Evolutionary conservation across 2,797 vertebrate genomes (phyloP), one percentile per base, ranked within the genome.

Genomic region (Sparidentex hasta): DNA sequence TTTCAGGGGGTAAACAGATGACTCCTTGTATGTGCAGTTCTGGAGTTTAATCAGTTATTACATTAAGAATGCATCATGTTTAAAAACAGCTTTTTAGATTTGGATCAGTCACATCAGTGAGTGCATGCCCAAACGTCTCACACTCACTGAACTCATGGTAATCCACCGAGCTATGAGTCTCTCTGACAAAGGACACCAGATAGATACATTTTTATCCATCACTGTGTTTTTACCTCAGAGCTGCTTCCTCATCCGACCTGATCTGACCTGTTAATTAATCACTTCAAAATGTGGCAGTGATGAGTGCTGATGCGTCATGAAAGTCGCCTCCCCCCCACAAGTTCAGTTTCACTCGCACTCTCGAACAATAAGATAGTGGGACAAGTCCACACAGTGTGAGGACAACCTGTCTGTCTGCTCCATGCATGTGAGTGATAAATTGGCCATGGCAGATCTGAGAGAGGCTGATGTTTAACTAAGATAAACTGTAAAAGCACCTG

Each of bases 401-500:
- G 41, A 57, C 71, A 81, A 51, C 59, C 41, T 50, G 67, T 59
- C 27, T 47, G 47, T 66, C 62, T 61, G 52, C 47, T 50, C 25
- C 11, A 1, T 47, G 57, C 21, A 43, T 70, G 59, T 1, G 33
- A 52, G 20, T 5, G 43, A 38, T 48, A 25, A 55, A 20, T 33
- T 54, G 29, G 52, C 12, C 1, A 16, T 29, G 33, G 38, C 78
- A 69, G 70, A 86, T 92, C 83, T 86, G 38, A 73, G 74, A 51
- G 68, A 87, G 79, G 78, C 80, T 93, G 82, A 91, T 95, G 91
- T 94, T 94, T 94, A 89, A 94, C 86, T 78, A 90, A 94, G 93
- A 94, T 94, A 88, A 94, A 88, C 80, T 71, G 81, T 52, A 59
- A 83, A 90, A 87, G 21, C 89, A 93, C 86, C 89, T 91, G 90